Conservation (phyloP, 2,113 vertebrate genomes). For the Physeter macrocephalus region DNA sequence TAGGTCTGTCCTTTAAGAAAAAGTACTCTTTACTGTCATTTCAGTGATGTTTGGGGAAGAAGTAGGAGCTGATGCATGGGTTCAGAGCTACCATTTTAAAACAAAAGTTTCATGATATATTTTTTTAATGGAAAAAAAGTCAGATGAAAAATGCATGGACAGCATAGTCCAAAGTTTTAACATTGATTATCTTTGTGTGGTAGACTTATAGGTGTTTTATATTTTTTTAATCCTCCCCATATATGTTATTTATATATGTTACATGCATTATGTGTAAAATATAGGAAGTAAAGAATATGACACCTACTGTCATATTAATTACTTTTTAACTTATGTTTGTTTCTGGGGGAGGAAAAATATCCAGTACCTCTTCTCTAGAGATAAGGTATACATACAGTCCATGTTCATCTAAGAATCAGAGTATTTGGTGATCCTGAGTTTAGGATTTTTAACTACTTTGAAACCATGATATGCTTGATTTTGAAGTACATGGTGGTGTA, state of each 20-base stretch:
- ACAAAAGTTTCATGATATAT: neutral
- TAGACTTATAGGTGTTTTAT: neutral
- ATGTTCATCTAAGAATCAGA: neutral
- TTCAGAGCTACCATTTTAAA: neutral
- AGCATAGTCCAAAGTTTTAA: neutral
- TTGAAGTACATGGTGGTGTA: neutral
- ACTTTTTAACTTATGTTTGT: slow-evolving; percentile 11
- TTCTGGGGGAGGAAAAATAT: neutral
- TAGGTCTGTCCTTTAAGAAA: neutral
- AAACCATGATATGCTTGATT: neutral
- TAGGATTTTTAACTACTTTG: neutral
- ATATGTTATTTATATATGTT: neutral
- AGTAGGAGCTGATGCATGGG: neutral
- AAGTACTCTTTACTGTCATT: neutral
- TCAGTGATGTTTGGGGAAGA: neutral
- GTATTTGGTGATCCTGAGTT: neutral
- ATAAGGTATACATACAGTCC: neutral
- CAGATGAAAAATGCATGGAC: neutral
- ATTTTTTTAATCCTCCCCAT: neutral
- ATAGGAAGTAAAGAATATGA: neutral
- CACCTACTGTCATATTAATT: neutral
- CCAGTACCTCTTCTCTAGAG: slow-evolving; percentile 22
- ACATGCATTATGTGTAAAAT: neutral
- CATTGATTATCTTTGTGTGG: slow-evolving; percentile 15
- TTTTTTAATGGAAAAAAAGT: neutral